Conservation (phyloP, 2,113 vertebrate genomes). For the Heptranchias perlo region DNA sequence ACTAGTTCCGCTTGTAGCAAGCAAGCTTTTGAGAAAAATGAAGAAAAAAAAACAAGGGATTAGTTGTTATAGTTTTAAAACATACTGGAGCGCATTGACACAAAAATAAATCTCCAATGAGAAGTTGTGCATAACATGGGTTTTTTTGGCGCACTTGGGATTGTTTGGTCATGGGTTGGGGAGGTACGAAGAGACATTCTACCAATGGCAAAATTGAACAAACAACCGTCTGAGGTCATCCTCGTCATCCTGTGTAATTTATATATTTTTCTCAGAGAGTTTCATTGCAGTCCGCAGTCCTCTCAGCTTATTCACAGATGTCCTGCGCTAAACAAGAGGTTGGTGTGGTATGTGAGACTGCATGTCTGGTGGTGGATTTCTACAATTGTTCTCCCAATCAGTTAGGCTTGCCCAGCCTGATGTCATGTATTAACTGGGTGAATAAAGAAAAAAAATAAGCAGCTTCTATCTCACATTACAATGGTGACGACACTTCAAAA, state of each 20-base stretch:
- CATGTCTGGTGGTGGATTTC: background rate
- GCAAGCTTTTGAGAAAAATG: slow-evolving; percentile 65
- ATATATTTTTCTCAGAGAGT: background rate
- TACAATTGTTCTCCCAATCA: background rate
- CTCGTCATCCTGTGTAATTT: background rate
- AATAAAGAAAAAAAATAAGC: background rate
- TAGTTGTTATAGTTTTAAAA: background rate
- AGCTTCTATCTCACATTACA: background rate
- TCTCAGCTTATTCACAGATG: too few species aligned
- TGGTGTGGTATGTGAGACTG: background rate
- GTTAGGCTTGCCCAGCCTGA: background rate
- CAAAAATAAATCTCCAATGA: background rate
- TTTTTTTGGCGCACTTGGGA: background rate
- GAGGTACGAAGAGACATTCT: background rate
- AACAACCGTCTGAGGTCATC: background rate
- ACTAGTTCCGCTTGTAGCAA: slow-evolving; percentile 96
- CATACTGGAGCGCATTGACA: background rate
- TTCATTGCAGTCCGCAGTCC: background rate
- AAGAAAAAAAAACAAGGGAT: background rate
- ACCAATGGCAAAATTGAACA: background rate
- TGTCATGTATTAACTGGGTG: background rate
- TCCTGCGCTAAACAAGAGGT: background rate
- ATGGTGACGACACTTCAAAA: background rate
- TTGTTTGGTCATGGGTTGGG: background rate
- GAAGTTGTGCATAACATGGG: background rate